Evolutionary conservation across 2,888 invertebrate genomes (phyloP).

Genomic region (Xylota segnis): DNA sequence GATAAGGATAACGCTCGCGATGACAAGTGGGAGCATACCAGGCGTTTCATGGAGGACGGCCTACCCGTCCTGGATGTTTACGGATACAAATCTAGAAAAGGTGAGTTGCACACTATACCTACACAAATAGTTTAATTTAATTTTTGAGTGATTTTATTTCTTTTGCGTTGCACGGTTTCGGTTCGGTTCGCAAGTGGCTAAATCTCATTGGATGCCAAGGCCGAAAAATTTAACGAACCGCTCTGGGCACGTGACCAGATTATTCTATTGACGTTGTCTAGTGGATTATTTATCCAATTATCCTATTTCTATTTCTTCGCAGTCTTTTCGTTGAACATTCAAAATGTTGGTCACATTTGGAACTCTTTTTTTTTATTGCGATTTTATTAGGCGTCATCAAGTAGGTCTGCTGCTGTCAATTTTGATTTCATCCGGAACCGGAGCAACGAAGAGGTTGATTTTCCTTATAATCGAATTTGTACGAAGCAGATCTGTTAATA

Average conservation of each 20-base stretch:
- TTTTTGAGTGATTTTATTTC: slow-evolving; percentile 26
- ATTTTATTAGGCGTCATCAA: slow-evolving; percentile 23
- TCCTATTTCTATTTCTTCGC: not conserved
- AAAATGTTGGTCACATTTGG: slow-evolving; percentile 32
- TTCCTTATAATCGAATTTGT: not conserved
- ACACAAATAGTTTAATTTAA: not conserved
- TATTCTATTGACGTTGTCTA: slow-evolving; percentile 62
- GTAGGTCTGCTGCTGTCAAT: not conserved
- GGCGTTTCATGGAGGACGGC: slow-evolving; percentile 83
- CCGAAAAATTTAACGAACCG: slow-evolving; percentile 69
- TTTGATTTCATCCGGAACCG: slow-evolving; percentile 24
- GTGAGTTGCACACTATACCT: slow-evolving; percentile 80
- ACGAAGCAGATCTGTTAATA: not conserved
- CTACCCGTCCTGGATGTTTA: slow-evolving; percentile 83
- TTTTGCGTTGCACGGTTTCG: not conserved
- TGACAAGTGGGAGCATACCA: slow-evolving; percentile 83
- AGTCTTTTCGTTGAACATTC: not conserved
- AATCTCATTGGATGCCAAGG: slow-evolving; percentile 73
- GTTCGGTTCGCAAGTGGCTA: slow-evolving; percentile 39
- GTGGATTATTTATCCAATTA: slow-evolving; percentile 42
- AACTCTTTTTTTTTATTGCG: slow-evolving; percentile 10
- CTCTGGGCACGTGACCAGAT: slow-evolving; percentile 71
- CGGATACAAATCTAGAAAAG: slow-evolving; percentile 82
- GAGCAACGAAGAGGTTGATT: not conserved
- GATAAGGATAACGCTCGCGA: slow-evolving; percentile 79